Base-by-base conservation (phyloP, 2,113 vertebrate species). In the Ophthalmolycus amberensis region DNA sequence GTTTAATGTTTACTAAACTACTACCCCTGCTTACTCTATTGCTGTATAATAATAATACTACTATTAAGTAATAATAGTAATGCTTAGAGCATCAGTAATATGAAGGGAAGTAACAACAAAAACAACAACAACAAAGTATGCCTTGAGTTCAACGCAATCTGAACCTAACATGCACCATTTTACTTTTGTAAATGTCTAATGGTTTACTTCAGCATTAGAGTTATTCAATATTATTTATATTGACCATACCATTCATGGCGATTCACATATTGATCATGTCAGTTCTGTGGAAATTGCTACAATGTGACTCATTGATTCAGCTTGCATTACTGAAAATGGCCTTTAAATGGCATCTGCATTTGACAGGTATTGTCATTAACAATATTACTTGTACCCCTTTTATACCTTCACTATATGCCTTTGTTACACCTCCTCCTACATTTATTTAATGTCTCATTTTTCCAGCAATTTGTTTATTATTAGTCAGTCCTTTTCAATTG, bases 201-300 rank as follows among this genome's bases (percentile, higher is more conserved):
- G 25, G 11, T 77, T 25, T 72, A 67, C 44, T 16, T 74, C 34
- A 68, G 54, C 65, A 68, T 60, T 63, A 22, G 32, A 60, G 52
- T 65, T 52, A 48, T n/a, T 88, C 52, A 71, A 22, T 88, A 75
- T 71, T 62, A 44, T 75, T 71, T 62, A 71, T 25, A 25, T 25
- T 25, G 25, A 25, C 25, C 25, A 25, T 71, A 66, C 73, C 70
- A 80, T 83, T 83, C 69, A 62, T 29, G 66, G 68, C 48, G 70
- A 74, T 85, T 63, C 80, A 75, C 66, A 75, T 84, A 82, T 79
- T 1, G 74, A 81, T 79, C 18, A 75, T 76, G 42, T 76, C 71
- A 79, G 6, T 77, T 82, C 44, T 59, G 38, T 66, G 72, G 54
- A 82, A 82, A 81, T 37, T 70, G 62, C 50, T 69, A 69, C 76